Evolutionary conservation across 2,113 vertebrate species (phyloP).

Genomic region (Pomatostomus ruficeps): DNA sequence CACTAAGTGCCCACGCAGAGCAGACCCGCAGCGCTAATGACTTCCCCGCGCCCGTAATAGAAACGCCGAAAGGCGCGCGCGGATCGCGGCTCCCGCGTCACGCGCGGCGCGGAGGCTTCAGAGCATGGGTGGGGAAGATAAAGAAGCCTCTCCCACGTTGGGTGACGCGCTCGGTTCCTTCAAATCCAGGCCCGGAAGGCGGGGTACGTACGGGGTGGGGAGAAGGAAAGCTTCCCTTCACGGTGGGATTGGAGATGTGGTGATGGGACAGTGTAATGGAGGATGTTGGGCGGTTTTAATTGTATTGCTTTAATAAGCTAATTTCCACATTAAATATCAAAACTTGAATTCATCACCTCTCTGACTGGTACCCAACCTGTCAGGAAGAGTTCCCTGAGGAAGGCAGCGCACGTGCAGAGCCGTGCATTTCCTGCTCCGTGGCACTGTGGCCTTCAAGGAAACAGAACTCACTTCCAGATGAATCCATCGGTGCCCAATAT

Average conservation of each 20-base stretch:
- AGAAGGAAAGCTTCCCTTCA: background rate
- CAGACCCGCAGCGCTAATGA: slow-evolving; percentile 6
- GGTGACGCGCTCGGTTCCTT: background rate
- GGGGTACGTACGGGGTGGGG: accelerated
- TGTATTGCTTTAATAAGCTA: background rate
- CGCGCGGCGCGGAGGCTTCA: background rate
- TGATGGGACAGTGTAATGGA: accelerated
- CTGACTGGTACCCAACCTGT: background rate
- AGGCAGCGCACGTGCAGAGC: background rate
- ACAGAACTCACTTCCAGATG: background rate
- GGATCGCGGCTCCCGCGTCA: background rate
- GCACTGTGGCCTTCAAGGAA: background rate
- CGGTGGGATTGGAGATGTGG: accelerated
- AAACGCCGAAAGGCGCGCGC: background rate
- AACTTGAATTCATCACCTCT: background rate
- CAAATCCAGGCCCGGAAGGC: background rate
- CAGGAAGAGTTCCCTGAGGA: background rate
- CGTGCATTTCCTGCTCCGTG: background rate
- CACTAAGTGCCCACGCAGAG: slow-evolving; percentile 7
- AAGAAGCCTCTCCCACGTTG: background rate
- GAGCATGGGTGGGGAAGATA: background rate
- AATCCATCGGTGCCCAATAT: background rate
- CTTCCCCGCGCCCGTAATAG: background rate
- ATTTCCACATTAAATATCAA: background rate
- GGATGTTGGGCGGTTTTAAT: background rate